Evolutionary conservation across 2,113 vertebrate species (phyloP).

Genomic region (Aythya baeri): DNA sequence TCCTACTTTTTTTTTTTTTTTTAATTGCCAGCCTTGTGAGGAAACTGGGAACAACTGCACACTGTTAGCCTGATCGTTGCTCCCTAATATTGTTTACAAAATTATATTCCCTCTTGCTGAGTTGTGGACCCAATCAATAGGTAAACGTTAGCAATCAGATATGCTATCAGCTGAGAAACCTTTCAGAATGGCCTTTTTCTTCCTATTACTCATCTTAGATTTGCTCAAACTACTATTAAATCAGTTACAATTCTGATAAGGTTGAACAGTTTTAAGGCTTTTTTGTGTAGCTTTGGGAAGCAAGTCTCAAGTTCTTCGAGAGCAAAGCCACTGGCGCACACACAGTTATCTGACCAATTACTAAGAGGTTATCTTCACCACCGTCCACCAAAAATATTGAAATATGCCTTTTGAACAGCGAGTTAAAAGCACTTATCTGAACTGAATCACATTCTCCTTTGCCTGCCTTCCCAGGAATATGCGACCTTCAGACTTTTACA

Average conservation of each 20-base stretch:
- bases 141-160: neutral
- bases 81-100: neutral
- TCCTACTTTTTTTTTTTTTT: too few relatives aligned
- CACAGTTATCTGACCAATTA: neutral
- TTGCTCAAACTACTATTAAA: neutral
- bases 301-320: neutral
- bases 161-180: neutral
- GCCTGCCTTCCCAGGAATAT: neutral
- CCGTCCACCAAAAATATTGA: neutral
- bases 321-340: neutral
- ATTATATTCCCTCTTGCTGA: neutral
- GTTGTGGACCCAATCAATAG: neutral
- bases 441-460: neutral
- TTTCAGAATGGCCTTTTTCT: neutral
- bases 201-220: neutral
- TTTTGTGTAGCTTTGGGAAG: neutral
- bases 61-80: neutral
- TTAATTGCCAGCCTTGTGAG: neutral
- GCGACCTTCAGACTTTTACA: constrained; percentile 76
- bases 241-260: neutral
- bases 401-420: neutral
- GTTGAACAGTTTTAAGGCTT: neutral
- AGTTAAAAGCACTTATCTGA: neutral
- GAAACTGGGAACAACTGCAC: neutral
- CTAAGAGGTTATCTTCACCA: neutral